Evolutionary conservation across 2,797 vertebrate species (phyloP), one percentile per base, ranked within the genome.

Genomic region (Eleutherodactylus coqui): DNA sequence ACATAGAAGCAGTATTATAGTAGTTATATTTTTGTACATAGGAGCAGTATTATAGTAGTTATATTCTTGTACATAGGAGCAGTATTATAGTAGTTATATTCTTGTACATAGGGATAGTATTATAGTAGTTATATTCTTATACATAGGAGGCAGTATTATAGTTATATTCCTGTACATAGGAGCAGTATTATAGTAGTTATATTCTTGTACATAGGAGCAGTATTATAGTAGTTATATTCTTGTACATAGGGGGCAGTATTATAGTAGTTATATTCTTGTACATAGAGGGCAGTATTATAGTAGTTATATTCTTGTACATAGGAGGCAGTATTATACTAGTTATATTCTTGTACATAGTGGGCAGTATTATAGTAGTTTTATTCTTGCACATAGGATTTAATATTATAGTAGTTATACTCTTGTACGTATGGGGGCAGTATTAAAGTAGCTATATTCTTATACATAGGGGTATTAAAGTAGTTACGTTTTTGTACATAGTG

Each of bases 341-440:
- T 55, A 55, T 55, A 55, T 55, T n/a, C 53, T 55, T 55, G 24
- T 55, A 55, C 21, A 55, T n/a, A 10, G 24, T n/a, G n/a, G n/a
- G n/a, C n/a, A 58, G 53, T 58, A 58, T 58, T 58, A 58, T 58
- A 58, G 53, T 58, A 58, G 53, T 58, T 53, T n/a, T 58, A 58
- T 58, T 10, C 53, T n/a, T 58, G 53, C 11, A 58, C 1, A 27
- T 58, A 10, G 53, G 51, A 2, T 2, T 6, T 27, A 32, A 27
- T 62, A 32, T 62, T 62, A 62, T 32, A 62, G 58, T 62, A 62
- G 58, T 62, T 62, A 62, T 62, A 62, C 32, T 32, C 58, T 32
- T 62, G 58, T 62, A 62, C n/a, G 32, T 62, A n/a, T n/a, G 32
- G 27, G 58, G 16, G 11, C 11, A 62, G 58, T 62, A 62, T 62